Percentiles rank a stretch among this genome's conserved stretches.
Evolutionary conservation across 2,113 vertebrate species (phyloP).

Genomic region (Hippocampus zosterae): DNA sequence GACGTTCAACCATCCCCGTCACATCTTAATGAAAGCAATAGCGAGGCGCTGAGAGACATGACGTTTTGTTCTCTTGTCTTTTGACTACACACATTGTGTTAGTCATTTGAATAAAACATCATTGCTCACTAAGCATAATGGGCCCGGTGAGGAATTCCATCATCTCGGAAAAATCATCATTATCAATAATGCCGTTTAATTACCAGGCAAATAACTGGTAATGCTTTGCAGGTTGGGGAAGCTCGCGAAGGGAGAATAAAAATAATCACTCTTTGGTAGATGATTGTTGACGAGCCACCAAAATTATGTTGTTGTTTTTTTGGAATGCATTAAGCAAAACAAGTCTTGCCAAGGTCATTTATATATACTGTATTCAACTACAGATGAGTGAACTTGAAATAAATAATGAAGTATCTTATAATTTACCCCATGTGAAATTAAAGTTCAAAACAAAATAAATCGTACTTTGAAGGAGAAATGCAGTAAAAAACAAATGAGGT

Average conservation of each 20-base stretch:
- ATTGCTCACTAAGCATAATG: conserved; percentile 63
- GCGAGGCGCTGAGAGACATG: conserved; percentile 54
- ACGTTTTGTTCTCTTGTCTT: conserved; percentile 57
- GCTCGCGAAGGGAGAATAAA: conserved; percentile 21
- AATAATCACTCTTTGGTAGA: conserved; percentile 28
- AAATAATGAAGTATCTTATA: neutral
- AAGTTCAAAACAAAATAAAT: neutral
- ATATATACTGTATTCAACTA: neutral
- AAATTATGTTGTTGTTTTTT: neutral
- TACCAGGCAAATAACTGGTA: conserved; percentile 69
- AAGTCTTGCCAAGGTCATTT: neutral
- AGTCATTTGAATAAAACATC: conserved; percentile 71
- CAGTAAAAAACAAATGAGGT: neutral
- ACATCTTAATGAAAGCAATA: conserved; percentile 46
- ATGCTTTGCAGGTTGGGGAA: conserved; percentile 52
- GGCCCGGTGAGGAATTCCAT: conserved; percentile 70
- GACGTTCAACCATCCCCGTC: conserved; percentile 34
- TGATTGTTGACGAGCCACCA: neutral
- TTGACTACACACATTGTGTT: conserved; percentile 54
- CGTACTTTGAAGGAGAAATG: neutral
- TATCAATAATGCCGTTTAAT: conserved; percentile 75
- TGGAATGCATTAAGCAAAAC: neutral
- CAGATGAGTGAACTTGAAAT: neutral
- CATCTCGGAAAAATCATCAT: conserved; percentile 63
- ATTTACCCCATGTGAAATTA: neutral